Base-by-base conservation (phyloP, 2,113 vertebrate genomes). In the Thinocorus orbignyianus region DNA sequence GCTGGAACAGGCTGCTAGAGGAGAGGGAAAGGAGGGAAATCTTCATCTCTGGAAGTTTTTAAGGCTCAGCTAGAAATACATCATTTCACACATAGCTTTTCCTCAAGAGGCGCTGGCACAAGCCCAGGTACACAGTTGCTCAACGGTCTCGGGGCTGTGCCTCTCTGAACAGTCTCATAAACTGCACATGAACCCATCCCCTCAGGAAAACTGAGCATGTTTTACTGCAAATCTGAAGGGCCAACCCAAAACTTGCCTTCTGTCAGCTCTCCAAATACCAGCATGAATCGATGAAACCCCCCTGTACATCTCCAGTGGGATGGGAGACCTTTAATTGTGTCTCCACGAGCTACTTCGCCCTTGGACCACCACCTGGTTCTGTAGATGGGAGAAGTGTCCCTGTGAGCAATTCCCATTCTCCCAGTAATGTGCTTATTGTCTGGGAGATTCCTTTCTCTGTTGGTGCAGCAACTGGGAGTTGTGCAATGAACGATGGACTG, bases 201-300 rank as follows among this genome's bases (percentile, higher is more conserved):
- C 28, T 35, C 30, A 5, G 39, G 69, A 54, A 77, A 83, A 66
- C 1, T 7, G 28, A 74, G 33, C 8, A 24, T 0, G 0, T 86
- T 72, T 81, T 55, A 14, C 52, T 61, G 61, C 33, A 81, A 51
- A 74, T 60, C 69, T 24, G 11, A 49, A 81, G 61, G 86, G 24
- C 20, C 57, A 60, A 73, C 3, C 16, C 26, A 13, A 66, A 64
- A 31, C 13, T 61, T 72, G 5, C 22, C 28, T 54, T 66, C 24
- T 28, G 30, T 37, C 22, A 54, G 8, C 19, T 79, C 81, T 92
- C 22, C 57, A 72, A 30, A 33, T 42, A 55, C 1, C 42, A 74
- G 20, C 46, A 46, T 22, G 26, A 93, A 91, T 58, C 41, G 33
- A 26, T 68, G 42, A 33, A 48, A 2, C 35, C 23, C 25, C 30